Percentiles rank a stretch among this genome's conserved stretches.
phyloP scores from a whole-genome alignment of 2,113 vertebrate species.

The Crotalus tigris region DNA sequence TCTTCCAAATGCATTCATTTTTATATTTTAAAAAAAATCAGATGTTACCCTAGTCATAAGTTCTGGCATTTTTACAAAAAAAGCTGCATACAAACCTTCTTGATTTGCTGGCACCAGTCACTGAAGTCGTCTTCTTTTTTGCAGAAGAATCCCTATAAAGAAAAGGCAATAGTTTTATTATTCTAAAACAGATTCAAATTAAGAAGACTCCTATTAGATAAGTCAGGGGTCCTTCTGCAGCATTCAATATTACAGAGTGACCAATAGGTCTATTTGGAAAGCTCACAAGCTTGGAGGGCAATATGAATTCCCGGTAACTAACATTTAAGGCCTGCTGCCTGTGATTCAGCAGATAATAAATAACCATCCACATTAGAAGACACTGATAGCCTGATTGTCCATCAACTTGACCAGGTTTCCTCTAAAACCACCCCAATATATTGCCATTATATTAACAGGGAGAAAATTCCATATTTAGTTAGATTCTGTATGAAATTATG shows the following conservation, averaged over 20 bases:
- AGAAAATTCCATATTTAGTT: neutral
- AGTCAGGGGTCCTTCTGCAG: neutral
- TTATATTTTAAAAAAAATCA: slow-evolving; percentile 1
- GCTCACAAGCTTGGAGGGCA: neutral
- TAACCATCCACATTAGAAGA: neutral
- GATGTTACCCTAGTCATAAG: neutral
- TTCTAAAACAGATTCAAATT: neutral
- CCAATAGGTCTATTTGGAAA: neutral
- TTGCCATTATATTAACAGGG: neutral
- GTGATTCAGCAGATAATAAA: neutral
- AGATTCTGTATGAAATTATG: neutral
- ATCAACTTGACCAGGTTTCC: neutral
- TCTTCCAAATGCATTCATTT: neutral
- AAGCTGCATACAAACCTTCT: slow-evolving; percentile 76
- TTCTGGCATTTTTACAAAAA: neutral
- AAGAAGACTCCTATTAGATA: neutral
- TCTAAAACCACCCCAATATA: neutral
- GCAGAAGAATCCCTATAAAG: slow-evolving; percentile 91
- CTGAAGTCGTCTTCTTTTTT: slow-evolving; percentile 92
- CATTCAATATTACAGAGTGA: neutral
- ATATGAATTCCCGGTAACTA: neutral
- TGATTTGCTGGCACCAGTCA: slow-evolving; percentile 91
- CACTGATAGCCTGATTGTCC: neutral
- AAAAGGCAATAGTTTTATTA: neutral
- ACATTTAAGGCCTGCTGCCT: neutral